Base-by-base conservation (phyloP, 1,140 invertebrate species). In the Dufourea novaeangliae region DNA sequence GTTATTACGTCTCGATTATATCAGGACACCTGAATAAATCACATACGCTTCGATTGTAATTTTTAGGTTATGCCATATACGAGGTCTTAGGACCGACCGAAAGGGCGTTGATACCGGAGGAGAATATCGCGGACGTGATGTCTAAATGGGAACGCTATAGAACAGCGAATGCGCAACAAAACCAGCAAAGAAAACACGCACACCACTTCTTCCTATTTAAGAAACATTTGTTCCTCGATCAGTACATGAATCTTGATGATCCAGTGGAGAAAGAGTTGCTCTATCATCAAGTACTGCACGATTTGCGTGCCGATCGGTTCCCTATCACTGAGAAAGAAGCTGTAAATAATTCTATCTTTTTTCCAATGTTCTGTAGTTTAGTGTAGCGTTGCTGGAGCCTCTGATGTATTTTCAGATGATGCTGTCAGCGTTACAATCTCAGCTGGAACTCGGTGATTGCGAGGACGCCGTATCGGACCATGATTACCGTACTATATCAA, bases 271-370 rank as follows among this genome's bases (percentile, higher is more conserved):
- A 98, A 91, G 98, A 99, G 92, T 92, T 99, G 29, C 90, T 99
- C n/a, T 98, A 98, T 92, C 97, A 99, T 93, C 98, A 99, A 93
- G 96, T 98, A 39, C 93, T 99, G 57, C 97, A 98, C 88, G 96
- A 97, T 87, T 94, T 99, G 25, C 94, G 97, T 76, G 97, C 96
- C 72, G 97, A 99, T 93, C 94, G 97, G 25, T 97, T 98, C 87
- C 98, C 97, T 1, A 96, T 98, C 37, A 97, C 97, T 27, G 96
- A 97, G 84, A 97, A 97, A 90, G 97, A 99, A 93, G 97, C 97
- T 61, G 97, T 98, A 91, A 95, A 95, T 94, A 62, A 56, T 46
- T 67, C 0, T 5, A n/a, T 32, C 0, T 0, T 54, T 14, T 50
- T 39, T 34, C 22, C 27, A 14, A 50, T 50, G 34, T n/a, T 61